These are phyloP conservation scores for Drosophila asahinai DNA, from an alignment of 1,140 invertebrate species.

Conservation along the genomic window DNA sequence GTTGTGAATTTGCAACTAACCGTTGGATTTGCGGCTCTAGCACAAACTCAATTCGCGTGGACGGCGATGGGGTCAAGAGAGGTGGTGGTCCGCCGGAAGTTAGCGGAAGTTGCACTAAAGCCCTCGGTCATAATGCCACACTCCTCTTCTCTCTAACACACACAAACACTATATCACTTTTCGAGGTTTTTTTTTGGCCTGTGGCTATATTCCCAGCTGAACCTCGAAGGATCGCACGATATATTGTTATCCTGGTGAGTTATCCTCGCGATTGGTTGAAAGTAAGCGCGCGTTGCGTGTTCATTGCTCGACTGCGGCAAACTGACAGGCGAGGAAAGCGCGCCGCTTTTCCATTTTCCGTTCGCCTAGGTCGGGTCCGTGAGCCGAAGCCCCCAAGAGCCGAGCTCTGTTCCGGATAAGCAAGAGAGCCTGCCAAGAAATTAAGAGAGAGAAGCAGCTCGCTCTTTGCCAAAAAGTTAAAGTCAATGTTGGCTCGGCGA, in stretches of 20 bases:
- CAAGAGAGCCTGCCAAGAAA: constrained; percentile 19
- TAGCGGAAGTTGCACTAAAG: constrained; percentile 50
- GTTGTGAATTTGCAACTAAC: constrained; percentile 72
- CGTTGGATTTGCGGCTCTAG: constrained; percentile 68
- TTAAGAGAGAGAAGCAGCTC: constrained; percentile 26
- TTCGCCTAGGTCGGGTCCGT: constrained; percentile 57
- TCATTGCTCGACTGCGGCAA: constrained; percentile 79
- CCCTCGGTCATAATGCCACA: constrained; percentile 52
- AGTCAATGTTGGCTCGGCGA: constrained; percentile 27
- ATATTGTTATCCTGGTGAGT: constrained; percentile 37
- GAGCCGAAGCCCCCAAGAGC: constrained; percentile 28
- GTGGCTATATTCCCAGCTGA: constrained; percentile 17
- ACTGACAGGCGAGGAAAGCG: constrained; percentile 59
- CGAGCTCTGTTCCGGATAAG: constrained; percentile 65
- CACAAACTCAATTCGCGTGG: constrained; percentile 45
- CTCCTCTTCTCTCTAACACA: constrained; percentile 6
- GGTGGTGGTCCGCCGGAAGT: constrained; percentile 34
- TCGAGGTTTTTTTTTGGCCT: constrained; percentile 20
- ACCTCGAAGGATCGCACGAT: constrained; percentile 25
- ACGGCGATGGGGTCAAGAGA: constrained; percentile 21
- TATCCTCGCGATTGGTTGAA: constrained; percentile 10
- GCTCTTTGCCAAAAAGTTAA: constrained; percentile 38
- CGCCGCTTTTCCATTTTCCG: constrained; percentile 46
- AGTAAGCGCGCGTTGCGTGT: constrained; percentile 62
- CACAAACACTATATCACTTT: constrained; percentile 9